Base-by-base conservation (phyloP, 2,888 invertebrate species). In the Seira musarum region DNA sequence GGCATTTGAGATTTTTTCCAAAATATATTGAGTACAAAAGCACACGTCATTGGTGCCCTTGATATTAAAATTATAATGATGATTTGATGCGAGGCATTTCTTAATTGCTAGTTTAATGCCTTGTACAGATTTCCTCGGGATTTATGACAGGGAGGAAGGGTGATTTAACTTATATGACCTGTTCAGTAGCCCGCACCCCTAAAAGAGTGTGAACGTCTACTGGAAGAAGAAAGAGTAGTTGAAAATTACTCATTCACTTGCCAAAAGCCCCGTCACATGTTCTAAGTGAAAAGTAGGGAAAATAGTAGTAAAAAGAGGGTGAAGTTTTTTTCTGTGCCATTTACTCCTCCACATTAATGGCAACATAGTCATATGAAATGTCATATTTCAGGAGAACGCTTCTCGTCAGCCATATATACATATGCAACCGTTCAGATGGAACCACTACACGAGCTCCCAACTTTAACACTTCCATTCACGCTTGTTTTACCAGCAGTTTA, bases 51-150 rank as follows among this genome's bases (percentile, higher is more conserved):
- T n/a, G n/a, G n/a, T n/a, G n/a, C n/a, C n/a, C n/a, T n/a, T n/a
- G n/a, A n/a, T 15, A 13, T 49, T 68, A 66, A 66, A 24, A 30
- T 8, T 22, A 69, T 57, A 69, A 19, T 57, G 24, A 25, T 46
- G 65, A 65, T 49, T 1, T 57, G 17, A 25, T 74, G 60, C 75
- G 68, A 75, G 68, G 46, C 61, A 75, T 67, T 61, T 60, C 68
- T 75, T 75, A 75, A 75, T 75, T 75, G 75, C 75, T 67, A 61
- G 75, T 68, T 75, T 75, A 67, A 67, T 61, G 35, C 68, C 25
- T 40, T 64, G 25, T 57, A 57, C 69, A 10, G 53, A 53, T 53
- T 74, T 74, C 61, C n/a, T n/a, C n/a, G n/a, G n/a, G n/a, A n/a
- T n/a, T n/a, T n/a, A n/a, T n/a, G n/a, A n/a, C n/a, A n/a, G n/a